phyloP scores from a whole-genome alignment of 2,888 invertebrate species.

The Eupithecia subumbrata region DNA sequence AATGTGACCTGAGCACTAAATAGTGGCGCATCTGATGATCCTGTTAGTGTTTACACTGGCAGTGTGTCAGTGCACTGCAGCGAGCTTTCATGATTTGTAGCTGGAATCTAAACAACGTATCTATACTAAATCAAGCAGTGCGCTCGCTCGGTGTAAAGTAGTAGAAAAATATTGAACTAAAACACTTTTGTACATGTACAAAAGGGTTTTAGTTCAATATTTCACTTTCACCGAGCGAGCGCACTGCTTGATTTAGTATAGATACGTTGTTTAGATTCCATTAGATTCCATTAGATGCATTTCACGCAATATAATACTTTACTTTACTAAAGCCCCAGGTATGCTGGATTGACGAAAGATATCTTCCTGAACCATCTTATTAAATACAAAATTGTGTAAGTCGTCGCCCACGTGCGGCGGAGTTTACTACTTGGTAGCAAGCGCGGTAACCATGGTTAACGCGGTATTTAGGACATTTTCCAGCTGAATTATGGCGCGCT shows the following conservation, averaged over 20 bases:
- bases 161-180: no score
- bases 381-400: background rate
- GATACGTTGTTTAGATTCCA: no score
- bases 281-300: no score
- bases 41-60: background rate
- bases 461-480: constrained; percentile 60
- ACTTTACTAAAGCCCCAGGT: background rate
- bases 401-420: background rate
- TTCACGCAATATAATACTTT: no score
- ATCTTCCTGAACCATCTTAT: background rate
- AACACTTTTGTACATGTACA: no score
- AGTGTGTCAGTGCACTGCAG: background rate
- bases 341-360: background rate
- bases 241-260: no score
- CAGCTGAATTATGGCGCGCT: constrained; percentile 57
- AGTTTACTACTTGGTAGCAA: constrained; percentile 46
- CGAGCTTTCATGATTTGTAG: background rate
- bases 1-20: background rate
- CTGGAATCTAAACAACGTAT: background rate
- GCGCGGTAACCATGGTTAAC: constrained; percentile 56
- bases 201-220: no score
- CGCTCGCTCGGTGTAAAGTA: no score
- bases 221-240: no score
- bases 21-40: background rate
- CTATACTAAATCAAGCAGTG: no score